Conservation (phyloP, 1,140 invertebrate genomes). For the Apis florea region DNA sequence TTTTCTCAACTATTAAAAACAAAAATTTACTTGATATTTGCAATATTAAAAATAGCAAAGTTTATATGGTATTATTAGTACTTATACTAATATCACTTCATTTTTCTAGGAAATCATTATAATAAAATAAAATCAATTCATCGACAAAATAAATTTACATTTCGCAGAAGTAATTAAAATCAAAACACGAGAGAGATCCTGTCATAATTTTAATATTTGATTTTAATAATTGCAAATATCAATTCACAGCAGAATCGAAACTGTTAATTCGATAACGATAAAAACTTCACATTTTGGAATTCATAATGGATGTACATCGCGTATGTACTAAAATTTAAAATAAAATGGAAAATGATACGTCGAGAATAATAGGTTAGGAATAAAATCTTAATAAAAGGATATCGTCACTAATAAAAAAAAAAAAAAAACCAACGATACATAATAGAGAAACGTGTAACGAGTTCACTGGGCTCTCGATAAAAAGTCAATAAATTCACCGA, state of each 20-base stretch:
- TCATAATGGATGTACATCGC: not conserved
- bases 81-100: too few species aligned
- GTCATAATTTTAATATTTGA: not conserved
- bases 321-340: too few species aligned
- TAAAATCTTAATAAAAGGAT: not conserved
- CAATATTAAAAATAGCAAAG: too few species aligned
- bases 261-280: not conserved
- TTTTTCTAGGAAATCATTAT: too few species aligned
- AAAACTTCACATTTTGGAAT: not conserved
- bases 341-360: too few species aligned
- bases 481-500: constrained; percentile 38
- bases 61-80: too few species aligned
- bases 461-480: not conserved
- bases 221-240: not conserved
- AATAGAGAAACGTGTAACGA: constrained; percentile 8
- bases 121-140: not conserved
- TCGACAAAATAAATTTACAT: not conserved
- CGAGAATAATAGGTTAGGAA: not conserved
- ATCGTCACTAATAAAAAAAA: constrained; percentile 19
- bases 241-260: not conserved
- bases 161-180: not conserved
- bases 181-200: not conserved
- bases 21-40: too few species aligned
- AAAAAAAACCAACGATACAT: constrained; percentile 7
- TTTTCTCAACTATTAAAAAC: too few species aligned